phyloP scores from a whole-genome alignment of 1,140 invertebrate genomes.

The Bathynomus jamesi region DNA sequence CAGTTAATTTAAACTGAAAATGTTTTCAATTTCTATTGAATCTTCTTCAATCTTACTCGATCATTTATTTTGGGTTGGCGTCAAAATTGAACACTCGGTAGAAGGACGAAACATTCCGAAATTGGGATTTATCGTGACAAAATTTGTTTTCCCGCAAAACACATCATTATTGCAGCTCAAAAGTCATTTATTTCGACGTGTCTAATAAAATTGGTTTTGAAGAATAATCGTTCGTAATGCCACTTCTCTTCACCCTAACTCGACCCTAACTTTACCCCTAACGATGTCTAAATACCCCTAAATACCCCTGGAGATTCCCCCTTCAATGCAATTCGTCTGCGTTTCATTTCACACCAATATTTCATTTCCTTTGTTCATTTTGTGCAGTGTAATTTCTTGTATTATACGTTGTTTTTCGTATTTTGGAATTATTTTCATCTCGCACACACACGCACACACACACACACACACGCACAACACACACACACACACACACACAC shows the following conservation, averaged over 20 bases:
- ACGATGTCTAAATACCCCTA: not conserved
- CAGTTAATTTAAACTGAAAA: too few species aligned
- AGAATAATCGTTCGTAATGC: not conserved
- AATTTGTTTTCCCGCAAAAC: not conserved
- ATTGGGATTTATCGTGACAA: not conserved
- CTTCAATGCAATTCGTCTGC: not conserved
- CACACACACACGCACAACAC: too few species aligned
- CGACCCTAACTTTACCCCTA: not conserved
- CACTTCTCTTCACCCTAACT: not conserved
- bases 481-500: too few species aligned
- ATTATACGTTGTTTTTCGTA: too few species aligned
- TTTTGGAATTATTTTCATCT: too few species aligned
- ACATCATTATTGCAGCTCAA: not conserved
- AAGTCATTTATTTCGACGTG: not conserved
- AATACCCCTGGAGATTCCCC: not conserved
- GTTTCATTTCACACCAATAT: constrained; percentile 1
- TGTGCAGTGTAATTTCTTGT: too few species aligned
- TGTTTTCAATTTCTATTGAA: not conserved
- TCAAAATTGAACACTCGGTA: not conserved
- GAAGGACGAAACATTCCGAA: not conserved
- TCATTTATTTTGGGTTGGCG: not conserved
- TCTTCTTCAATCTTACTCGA: not conserved
- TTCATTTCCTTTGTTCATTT: not conserved
- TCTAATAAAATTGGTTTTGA: constrained; percentile 1
- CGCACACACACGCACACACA: too few species aligned